Evolutionary conservation across 2,888 invertebrate species (phyloP).

Genomic region (Strigamia transsilvanica): DNA sequence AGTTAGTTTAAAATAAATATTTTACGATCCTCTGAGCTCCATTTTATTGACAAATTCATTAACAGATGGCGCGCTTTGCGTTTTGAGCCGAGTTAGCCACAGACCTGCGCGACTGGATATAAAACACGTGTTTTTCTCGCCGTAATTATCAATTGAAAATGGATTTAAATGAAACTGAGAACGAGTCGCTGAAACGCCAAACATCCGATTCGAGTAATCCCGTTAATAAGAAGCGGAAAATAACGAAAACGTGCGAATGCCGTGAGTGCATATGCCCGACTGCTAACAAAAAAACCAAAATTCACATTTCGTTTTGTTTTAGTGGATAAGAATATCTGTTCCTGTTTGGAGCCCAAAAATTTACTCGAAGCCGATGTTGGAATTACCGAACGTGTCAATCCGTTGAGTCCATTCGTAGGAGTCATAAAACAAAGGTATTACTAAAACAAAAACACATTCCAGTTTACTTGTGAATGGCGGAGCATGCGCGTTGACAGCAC

Average conservation of each 20-base stretch:
- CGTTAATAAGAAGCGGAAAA: neutral
- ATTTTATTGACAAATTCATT: neutral
- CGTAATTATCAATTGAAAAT: neutral
- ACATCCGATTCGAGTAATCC: neutral
- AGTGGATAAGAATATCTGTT: neutral
- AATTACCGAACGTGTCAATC: slow-evolving; percentile 7
- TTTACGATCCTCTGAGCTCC: neutral
- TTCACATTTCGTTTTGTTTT: neutral
- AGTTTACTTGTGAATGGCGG: neutral
- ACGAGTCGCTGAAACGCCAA: neutral
- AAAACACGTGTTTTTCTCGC: too few relatives aligned
- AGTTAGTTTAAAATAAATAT: slow-evolving; percentile 12
- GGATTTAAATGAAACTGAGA: neutral
- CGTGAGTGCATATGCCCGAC: neutral
- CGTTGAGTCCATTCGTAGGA: neutral
- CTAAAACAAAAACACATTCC: neutral
- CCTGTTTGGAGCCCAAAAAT: neutral
- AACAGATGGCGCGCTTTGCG: neutral
- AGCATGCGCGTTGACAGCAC: neutral
- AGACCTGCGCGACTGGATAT: neutral
- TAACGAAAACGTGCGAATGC: neutral
- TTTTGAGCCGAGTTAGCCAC: neutral
- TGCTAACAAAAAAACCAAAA: neutral
- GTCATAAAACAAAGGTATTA: slow-evolving; percentile 29
- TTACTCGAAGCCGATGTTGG: slow-evolving; percentile 15